Evolutionary conservation across 2,113 vertebrate genomes (phyloP).

Genomic region (Monopterus albus): DNA sequence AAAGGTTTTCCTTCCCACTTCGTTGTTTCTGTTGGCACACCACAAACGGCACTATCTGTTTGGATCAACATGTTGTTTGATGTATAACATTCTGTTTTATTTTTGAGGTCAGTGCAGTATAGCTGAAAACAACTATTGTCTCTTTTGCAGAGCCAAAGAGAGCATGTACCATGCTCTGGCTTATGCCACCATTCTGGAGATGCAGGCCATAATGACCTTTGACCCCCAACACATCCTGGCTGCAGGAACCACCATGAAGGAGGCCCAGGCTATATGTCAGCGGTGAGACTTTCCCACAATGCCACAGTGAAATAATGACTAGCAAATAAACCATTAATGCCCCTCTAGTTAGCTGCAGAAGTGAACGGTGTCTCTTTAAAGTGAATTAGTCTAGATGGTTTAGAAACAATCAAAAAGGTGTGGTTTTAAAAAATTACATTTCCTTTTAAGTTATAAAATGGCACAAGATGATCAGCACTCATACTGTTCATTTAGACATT

Average conservation of each 20-base stretch:
- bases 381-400: neutral
- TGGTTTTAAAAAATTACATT: neutral
- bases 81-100: neutral
- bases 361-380: neutral
- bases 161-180: conserved; percentile 98
- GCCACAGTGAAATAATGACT: neutral
- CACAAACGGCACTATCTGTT: neutral
- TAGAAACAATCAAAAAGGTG: neutral
- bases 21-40: neutral
- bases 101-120: too few species aligned
- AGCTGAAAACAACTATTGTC: conserved; percentile 3
- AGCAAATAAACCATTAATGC: conserved; percentile 12
- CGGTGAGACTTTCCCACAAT: conserved; percentile 78
- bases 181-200: conserved; percentile 96
- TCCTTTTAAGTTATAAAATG: neutral
- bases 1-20: too few species aligned
- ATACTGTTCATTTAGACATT: neutral
- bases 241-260: conserved; percentile 95
- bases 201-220: conserved; percentile 99
- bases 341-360: conserved; percentile 2
- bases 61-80: neutral
- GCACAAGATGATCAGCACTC: neutral
- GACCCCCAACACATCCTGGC: conserved; percentile 92
- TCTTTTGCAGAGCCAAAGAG: conserved; percentile 88
- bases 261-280: conserved; percentile 92